Base-by-base conservation (phyloP, 2,113 vertebrate genomes). In the Xyrauchen texanus region DNA sequence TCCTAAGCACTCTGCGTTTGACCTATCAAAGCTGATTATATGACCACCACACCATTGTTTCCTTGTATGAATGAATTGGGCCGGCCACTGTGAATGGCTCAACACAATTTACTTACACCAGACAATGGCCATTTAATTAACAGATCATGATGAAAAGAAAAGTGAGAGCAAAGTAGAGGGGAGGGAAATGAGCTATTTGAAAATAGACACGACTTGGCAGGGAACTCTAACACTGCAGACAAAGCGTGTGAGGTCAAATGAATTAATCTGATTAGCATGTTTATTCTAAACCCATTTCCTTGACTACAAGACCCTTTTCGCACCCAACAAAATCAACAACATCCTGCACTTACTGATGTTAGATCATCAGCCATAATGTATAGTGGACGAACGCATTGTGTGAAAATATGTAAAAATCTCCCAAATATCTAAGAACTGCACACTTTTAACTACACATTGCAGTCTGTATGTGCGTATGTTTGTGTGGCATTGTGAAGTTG, bases 191-290 rank as follows among this genome's bases (percentile, higher is more conserved):
- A 64, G 71, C 49, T 53, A 65, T 64, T 62, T 64, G 78, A 81
- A 73, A 68, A 82, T 61, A 81, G 55, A 79, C 67, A 66, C 65
- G 71, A 65, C 64, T 75, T 83, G 71, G 75, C 69, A 68, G 61
- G 72, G 81, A 81, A 77, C 76, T 76, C 49, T 69, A 77, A 72
- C 72, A 81, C 69, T 78, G 80, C 67, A 63, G 45, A 85, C 21
- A 82, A 82, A 78, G 51, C 70, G 51, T 53, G 45, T 78, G 79
- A 62, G 76, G 79, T 68, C 82, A 77, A 65, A 77, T 77, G 77
- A 84, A 81, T 83, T 82, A 67, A 58, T 55, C 76, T 83, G 81
- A 87, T 87, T 86, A 82, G 81, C 77, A 81, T 58, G 76, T 85
- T 82, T 76, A 82, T 83, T 80, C 71, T 79, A 66, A 81, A 81